Percentiles rank a stretch among this genome's conserved stretches.
These are phyloP conservation scores for Caracal caracal DNA, from an alignment of 2,113 vertebrate genomes.

Conservation along the genomic window DNA sequence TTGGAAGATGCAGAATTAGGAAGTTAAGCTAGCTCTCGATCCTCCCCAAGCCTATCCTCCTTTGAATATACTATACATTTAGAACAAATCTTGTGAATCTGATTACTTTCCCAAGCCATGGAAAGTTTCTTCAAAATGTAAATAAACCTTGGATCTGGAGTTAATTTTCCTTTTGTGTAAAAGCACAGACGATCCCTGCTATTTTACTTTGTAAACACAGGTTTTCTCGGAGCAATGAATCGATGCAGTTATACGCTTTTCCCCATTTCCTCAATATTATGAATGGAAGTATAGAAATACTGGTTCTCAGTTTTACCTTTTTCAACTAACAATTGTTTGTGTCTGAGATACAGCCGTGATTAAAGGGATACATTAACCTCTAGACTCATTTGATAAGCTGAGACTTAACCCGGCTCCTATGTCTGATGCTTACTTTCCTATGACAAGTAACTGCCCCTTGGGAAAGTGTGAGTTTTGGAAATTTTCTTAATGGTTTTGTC, in stretches of 20 bases:
- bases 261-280: neutral
- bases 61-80: neutral
- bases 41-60: neutral
- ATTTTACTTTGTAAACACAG: neutral
- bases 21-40: neutral
- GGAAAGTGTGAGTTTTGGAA: neutral
- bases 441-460: neutral
- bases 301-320: neutral
- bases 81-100: neutral
- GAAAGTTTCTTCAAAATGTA: neutral
- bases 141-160: neutral
- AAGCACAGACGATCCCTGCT: neutral
- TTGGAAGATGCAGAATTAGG: neutral
- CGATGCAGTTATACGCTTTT: neutral
- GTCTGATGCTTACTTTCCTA: slow-evolving; percentile 10
- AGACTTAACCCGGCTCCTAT: neutral
- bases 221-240: neutral
- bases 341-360: neutral
- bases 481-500: neutral
- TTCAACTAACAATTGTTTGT: neutral
- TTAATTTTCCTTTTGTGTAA: neutral
- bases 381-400: neutral
- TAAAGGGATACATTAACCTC: neutral
- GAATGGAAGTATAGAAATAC: neutral
- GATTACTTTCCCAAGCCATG: neutral